Evolutionary conservation across 92 coral and sea anemone species (phyloP), one percentile per base, ranked within the genome.

Genomic region (Anthopleura xanthogrammica): DNA sequence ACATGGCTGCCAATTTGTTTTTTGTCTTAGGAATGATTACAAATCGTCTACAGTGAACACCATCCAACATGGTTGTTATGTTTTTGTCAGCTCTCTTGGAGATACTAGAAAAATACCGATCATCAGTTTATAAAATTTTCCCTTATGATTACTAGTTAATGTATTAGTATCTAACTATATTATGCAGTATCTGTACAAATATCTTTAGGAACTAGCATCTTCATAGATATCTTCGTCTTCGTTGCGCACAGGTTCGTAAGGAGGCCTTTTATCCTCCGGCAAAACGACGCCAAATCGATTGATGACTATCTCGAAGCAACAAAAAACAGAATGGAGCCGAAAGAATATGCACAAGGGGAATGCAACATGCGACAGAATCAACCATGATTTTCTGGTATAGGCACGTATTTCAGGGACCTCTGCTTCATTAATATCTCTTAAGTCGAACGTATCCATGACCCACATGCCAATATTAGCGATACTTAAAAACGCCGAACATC

Each of bases 311-410:
- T 84, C 79, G 77, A 62, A 75, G 86, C 76, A 83, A 42, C 86
- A 83, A 54, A 83, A 83, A 36, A 76, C 86, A 74, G 80, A 83
- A 57, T 83, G 86, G 29, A 83, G 86, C 17, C 86, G 79, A 62
- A 83, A 83, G 24, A 83, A 83, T 52, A 83, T 83, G 66, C 86
- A 83, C 41, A 83, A 46, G 16, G 86, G 86, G 46, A 23, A 83
- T 16, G 78, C 86, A 41, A 83, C 76, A 64, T 83, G 86, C 12
- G 40, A 29, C 22, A 83, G 79, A 56, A 83, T 76, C 66, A 6
- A 20, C 86, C 86, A 83, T 16, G 75, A 13, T 5, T 55, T 7
- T 4, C 0, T 13, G 41, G 71, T 43, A 48, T 74, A 74, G 41
- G 80, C 86, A 43, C 36, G 16, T 5, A 16, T 74, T 65, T 83